A percentile compares a stretch with the other conserved stretches of the same genome.
Conservation (phyloP, 2,113 vertebrate species). For the Gracilinanus agilis region DNA sequence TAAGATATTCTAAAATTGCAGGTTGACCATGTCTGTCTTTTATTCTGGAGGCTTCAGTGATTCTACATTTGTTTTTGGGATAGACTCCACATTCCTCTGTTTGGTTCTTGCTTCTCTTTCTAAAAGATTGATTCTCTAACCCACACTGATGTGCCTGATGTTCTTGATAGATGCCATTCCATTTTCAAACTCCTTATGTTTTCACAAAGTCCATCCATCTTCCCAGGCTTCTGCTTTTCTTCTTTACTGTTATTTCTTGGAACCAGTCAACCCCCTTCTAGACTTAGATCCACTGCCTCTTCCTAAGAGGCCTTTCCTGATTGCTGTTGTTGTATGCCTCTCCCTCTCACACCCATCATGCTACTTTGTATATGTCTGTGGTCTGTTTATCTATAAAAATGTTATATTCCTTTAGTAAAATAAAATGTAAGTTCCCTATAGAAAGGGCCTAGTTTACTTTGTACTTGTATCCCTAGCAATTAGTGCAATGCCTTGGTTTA, state of each 20-base stretch:
- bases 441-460: background rate
- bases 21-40: background rate
- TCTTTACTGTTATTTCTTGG: background rate
- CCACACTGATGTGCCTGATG: background rate
- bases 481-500: background rate
- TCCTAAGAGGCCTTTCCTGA: background rate
- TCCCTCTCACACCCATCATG: background rate
- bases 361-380: background rate
- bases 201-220: background rate
- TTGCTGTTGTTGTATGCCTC: background rate
- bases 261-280: background rate
- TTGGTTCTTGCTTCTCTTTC: background rate
- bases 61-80: background rate
- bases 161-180: background rate
- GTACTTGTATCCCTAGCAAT: background rate
- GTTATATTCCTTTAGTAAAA: background rate
- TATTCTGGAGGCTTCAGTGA: background rate
- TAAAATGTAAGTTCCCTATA: background rate
- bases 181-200: background rate
- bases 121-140: no score
- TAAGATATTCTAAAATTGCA: background rate
- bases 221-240: background rate
- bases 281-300: background rate
- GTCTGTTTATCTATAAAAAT: background rate
- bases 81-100: background rate